Evolutionary conservation across 2,888 invertebrate genomes (phyloP).

Genomic region (Pecten maximus): DNA sequence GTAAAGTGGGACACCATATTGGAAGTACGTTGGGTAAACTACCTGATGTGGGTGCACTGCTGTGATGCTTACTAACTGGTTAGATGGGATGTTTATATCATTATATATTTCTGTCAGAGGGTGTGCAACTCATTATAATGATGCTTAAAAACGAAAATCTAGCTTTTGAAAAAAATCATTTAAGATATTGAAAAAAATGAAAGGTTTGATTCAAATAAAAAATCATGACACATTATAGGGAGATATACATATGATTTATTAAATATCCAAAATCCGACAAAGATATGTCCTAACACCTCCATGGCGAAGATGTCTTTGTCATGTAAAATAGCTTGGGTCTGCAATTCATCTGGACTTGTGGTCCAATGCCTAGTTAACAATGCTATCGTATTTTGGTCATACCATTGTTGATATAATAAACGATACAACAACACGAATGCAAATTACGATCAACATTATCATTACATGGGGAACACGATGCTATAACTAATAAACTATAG

Average conservation of each 20-base stretch:
- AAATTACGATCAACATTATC: background rate
- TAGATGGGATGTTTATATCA: background rate
- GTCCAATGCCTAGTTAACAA: background rate
- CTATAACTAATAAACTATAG: background rate
- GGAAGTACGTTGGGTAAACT: background rate
- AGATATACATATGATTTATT: slow-evolving; percentile 17
- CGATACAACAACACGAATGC: background rate
- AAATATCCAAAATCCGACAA: background rate
- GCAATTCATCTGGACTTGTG: background rate
- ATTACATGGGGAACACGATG: background rate
- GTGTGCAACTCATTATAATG: background rate
- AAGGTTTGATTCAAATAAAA: background rate
- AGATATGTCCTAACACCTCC: background rate
- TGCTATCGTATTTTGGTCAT: background rate
- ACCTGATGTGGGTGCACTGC: background rate
- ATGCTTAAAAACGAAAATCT: background rate
- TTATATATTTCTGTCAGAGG: background rate
- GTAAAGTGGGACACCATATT: background rate
- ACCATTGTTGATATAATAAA: background rate
- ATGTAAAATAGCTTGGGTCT: slow-evolving; percentile 14
- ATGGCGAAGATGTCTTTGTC: background rate
- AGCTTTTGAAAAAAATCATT: background rate
- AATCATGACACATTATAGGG: background rate
- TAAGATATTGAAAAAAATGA: background rate
- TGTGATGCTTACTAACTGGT: background rate